These are phyloP conservation scores for Anoplopoma fimbria DNA, from an alignment of 2,113 vertebrate species.

Conservation along the genomic window DNA sequence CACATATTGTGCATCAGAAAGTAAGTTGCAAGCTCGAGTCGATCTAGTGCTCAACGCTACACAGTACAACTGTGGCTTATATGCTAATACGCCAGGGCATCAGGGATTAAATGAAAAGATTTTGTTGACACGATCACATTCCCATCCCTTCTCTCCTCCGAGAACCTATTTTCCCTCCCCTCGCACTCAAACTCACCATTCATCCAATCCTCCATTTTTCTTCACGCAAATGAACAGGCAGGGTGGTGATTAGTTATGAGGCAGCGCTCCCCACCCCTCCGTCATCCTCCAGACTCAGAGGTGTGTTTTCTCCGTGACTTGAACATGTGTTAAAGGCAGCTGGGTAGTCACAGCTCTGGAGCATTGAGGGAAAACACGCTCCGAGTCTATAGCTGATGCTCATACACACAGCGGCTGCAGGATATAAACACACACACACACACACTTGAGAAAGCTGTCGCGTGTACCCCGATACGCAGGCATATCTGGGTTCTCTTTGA, in stretches of 20 bases:
- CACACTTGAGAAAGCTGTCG: constrained; percentile 15
- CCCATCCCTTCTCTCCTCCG: constrained; percentile 52
- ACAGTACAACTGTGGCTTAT: constrained; percentile 13
- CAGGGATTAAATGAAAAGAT: constrained; percentile 52
- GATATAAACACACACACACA: constrained; percentile 25
- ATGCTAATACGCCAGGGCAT: constrained; percentile 31
- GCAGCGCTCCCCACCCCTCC: constrained; percentile 63
- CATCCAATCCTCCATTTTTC: constrained; percentile 69
- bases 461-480: constrained; percentile 13
- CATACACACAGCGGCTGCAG: constrained; percentile 13
- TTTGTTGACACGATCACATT: constrained; percentile 48
- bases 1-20: background rate
- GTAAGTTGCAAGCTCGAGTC: constrained; percentile 1
- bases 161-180: constrained; percentile 53
- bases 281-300: constrained; percentile 62
- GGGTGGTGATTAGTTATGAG: constrained; percentile 70
- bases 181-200: constrained; percentile 33
- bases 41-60: background rate
- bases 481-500: constrained; percentile 41
- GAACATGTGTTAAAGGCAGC: constrained; percentile 78
- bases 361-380: constrained; percentile 35
- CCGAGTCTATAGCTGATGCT: constrained; percentile 44
- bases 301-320: constrained; percentile 59
- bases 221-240: constrained; percentile 69
- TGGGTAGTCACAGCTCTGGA: constrained; percentile 55